Base-by-base conservation (phyloP, 2,797 vertebrate species). In the Peromyscus eremicus region DNA sequence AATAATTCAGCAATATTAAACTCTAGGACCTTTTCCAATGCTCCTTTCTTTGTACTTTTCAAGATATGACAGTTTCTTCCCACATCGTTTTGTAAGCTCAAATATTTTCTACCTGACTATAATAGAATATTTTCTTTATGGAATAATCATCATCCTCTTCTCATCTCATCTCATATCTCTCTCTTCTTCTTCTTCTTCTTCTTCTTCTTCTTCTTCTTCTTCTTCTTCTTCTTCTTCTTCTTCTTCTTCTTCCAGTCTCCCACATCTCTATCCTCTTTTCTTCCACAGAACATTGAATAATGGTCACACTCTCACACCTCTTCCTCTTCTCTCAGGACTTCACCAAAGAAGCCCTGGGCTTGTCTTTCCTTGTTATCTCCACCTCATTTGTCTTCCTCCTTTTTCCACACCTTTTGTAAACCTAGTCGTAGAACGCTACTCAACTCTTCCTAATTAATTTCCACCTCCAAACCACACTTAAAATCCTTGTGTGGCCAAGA, bases 61-160 rank as follows among this genome's bases (percentile, higher is more conserved):
- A 88, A 66, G 0, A 16, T 29, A 43, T 13, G 14, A 75, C 2
- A 25, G 34, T 90, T 66, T 4, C 40, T 60, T 89, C 40, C 43
- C 3, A 9, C 71, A 68, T 43, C 16, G 29, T 80, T 88, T 92
- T 84, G 17, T 37, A 88, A 93, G 13, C 0, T 88, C 11, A 55
- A 40, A 66, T 79, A 52, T 84, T 19, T 64, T 92, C 16, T 62
- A 34, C 37, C 12, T 71, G 12, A 46, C 34, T 32, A 52, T 2
- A 64, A 11, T 91, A 86, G 90, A 76, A 6, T 68, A 9, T 83
- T 94, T 96, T 90, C 3, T 5, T 95, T 87, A 12, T 29, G 19
- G 6, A 10, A 57, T 3, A 7, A 68, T 12, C 55, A 43, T 84
- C 12, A 5, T 19, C 1, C n/a, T 12, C 4, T 64, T 21, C 4